Evolutionary conservation across 1,140 invertebrate genomes (phyloP), one percentile per base, ranked within the genome.

Genomic region (Chrysomallon squamiferum): DNA sequence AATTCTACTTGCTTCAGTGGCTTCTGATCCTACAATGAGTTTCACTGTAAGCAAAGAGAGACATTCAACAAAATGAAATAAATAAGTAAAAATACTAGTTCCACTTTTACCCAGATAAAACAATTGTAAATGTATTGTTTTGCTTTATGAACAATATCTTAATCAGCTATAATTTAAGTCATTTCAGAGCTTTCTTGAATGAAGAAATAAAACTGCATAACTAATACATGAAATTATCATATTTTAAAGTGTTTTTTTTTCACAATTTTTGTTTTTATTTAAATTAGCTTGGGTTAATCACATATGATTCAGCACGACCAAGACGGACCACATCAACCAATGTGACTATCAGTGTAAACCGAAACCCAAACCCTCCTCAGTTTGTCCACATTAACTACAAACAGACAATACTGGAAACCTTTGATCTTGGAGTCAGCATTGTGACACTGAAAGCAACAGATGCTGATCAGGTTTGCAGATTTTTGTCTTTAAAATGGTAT

Each of bases 261-360:
- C n/a, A n/a, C n/a, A n/a, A n/a, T n/a, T n/a, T n/a, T n/a, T n/a
- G n/a, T n/a, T n/a, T n/a, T n/a, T n/a, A n/a, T n/a, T n/a, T n/a
- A n/a, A n/a, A n/a, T 50, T 62, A 83, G 79, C 71, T 96, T 63
- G 92, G 95, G 79, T 90, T 97, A 0, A 89, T 91, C 65, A 95
- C 93, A 0, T 94, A 93, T 78, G 95, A 97, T 80, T 88, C 93
- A 72, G 94, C 93, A 0, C 92, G 94, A 35, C 95, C 95, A 0
- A 91, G 92, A 71, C 86, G 95, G 59, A 92, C 90, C 3, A 92
- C 92, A 0, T 90, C 93, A 3, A 90, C 91, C 1, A 93, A 92
- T 6, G 88, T 97, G 0, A 92, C 91, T 1, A 89, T 96, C 0
- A 93, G 90, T 72, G 92, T 96, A 7, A 90, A 93, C 60, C 93